Conservation (phyloP, 1,140 invertebrate genomes). For the Parapsyche elsis region DNA sequence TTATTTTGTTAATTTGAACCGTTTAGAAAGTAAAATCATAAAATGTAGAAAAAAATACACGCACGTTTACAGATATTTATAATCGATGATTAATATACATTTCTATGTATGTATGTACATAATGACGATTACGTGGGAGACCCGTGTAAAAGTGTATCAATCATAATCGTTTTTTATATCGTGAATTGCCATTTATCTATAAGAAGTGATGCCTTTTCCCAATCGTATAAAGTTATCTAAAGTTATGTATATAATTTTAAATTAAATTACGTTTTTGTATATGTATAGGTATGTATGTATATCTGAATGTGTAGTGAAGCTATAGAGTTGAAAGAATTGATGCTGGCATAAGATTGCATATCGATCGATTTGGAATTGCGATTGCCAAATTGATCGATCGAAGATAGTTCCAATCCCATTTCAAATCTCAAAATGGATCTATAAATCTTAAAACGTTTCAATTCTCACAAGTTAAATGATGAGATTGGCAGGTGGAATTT, state of each 20-base stretch:
- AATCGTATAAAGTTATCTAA: too few relatives aligned
- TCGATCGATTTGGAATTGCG: too few relatives aligned
- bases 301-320: too few relatives aligned
- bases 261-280: too few relatives aligned
- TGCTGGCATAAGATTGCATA: too few relatives aligned
- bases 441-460: constrained; percentile 9
- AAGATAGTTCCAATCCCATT: neutral
- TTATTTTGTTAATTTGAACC: neutral
- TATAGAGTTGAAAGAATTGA: too few relatives aligned
- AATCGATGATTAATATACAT: neutral
- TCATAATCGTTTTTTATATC: neutral
- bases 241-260: too few relatives aligned
- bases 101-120: neutral
- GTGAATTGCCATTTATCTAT: neutral
- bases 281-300: too few relatives aligned
- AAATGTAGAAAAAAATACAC: too few relatives aligned
- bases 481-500: neutral
- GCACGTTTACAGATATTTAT: neutral
- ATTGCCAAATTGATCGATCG: too few relatives aligned
- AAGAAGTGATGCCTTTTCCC: neutral
- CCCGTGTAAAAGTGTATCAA: neutral
- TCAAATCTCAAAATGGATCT: neutral
- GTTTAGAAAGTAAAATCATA: constrained; percentile 3
- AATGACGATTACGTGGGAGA: constrained; percentile 1
- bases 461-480: neutral